phyloP scores from a whole-genome alignment of 1,140 invertebrate species.

The Ectropis grisescens region DNA sequence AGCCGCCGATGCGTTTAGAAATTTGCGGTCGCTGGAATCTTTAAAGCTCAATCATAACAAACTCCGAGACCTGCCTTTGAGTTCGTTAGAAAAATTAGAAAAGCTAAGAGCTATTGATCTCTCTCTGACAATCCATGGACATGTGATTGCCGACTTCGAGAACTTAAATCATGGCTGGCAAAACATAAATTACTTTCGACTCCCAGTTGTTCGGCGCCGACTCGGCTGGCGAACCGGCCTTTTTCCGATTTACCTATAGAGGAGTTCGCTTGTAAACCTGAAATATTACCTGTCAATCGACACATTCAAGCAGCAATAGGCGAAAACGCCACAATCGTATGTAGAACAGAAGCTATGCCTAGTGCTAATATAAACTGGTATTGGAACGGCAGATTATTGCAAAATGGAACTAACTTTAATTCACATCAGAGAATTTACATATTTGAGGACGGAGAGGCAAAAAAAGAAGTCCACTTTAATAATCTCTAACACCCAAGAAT shows the following conservation, averaged over 20 bases:
- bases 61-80: slow-evolving; percentile 78
- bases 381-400: slow-evolving; percentile 84
- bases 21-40: slow-evolving; percentile 81
- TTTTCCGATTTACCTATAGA: slow-evolving; percentile 84
- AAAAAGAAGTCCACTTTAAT: slow-evolving; percentile 85
- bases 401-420: slow-evolving; percentile 85
- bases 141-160: slow-evolving; percentile 88
- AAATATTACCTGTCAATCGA: slow-evolving; percentile 81
- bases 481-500: slow-evolving; percentile 88
- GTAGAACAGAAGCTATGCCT: slow-evolving; percentile 84
- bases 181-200: slow-evolving; percentile 86
- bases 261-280: slow-evolving; percentile 90
- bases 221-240: slow-evolving; percentile 75
- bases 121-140: slow-evolving; percentile 93
- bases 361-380: slow-evolving; percentile 89
- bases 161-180: slow-evolving; percentile 87
- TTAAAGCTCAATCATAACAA: slow-evolving; percentile 87
- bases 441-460: slow-evolving; percentile 80
- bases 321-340: slow-evolving; percentile 87
- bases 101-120: slow-evolving; percentile 87
- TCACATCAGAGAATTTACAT: slow-evolving; percentile 86
- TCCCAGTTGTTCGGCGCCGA: slow-evolving; percentile 81
- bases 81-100: slow-evolving; percentile 79
- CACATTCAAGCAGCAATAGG: slow-evolving; percentile 84
- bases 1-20: slow-evolving; percentile 82